Percentiles rank a stretch among this genome's conserved stretches.
Evolutionary conservation across 2,797 vertebrate species (phyloP).

Genomic region (Pogonophryne albipinna): DNA sequence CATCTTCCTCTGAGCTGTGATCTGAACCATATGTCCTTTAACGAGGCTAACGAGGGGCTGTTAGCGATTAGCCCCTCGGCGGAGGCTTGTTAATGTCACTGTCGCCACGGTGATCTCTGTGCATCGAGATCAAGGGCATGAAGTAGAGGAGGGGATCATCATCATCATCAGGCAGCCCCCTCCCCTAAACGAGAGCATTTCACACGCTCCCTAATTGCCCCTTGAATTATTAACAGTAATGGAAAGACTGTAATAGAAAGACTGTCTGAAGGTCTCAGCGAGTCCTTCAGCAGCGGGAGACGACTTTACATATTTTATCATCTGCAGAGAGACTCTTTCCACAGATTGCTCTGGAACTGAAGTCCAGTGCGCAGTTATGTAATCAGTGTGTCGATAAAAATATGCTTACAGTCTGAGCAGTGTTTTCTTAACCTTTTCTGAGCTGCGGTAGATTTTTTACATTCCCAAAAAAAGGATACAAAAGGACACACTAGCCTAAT

Average conservation of each 20-base stretch:
- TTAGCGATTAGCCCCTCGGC: conserved; percentile 83
- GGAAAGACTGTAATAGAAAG: conserved; percentile 58
- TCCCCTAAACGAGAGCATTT: conserved; percentile 56
- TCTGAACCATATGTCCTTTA: conserved; percentile 92
- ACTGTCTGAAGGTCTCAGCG: conserved; percentile 47
- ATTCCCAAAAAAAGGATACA: too few relatives aligned
- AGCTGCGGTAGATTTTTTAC: too few relatives aligned
- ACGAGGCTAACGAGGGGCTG: conserved; percentile 90
- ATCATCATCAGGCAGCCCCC: conserved; percentile 19
- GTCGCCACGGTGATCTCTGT: conserved; percentile 80
- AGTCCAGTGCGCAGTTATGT: conserved; percentile 31
- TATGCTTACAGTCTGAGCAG: too few relatives aligned
- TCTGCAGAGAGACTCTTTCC: conserved; percentile 42
- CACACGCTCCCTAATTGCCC: conserved; percentile 68
- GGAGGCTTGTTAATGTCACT: conserved; percentile 86
- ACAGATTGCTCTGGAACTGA: conserved; percentile 34
- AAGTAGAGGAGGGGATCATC: conserved; percentile 13
- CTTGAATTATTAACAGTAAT: conserved; percentile 80
- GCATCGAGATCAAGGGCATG: conserved; percentile 80
- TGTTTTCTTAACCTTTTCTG: too few relatives aligned
- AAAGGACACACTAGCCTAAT: too few relatives aligned
- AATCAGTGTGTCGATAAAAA: neutral
- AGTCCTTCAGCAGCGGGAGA: conserved; percentile 45
- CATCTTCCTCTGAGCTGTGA: conserved; percentile 86
- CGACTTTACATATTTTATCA: conserved; percentile 61